Conservation (phyloP, 1,140 invertebrate species). For the Lucilia sericata region DNA sequence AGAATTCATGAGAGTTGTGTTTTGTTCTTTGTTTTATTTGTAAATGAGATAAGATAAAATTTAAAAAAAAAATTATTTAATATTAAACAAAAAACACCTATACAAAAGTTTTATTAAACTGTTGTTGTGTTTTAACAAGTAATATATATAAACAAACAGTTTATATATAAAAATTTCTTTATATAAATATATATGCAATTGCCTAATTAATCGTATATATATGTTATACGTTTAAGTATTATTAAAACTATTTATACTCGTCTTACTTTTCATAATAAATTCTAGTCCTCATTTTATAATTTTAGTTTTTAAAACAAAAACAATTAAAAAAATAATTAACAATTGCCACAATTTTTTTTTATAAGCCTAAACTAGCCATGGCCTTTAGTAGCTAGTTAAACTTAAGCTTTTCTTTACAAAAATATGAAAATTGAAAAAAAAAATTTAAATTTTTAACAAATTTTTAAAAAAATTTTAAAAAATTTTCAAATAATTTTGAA, state of each 20-base stretch:
- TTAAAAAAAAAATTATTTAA: not conserved
- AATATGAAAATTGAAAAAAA: too few relatives aligned
- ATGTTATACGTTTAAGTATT: not conserved
- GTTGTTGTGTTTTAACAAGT: not conserved
- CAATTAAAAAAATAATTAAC: too few relatives aligned
- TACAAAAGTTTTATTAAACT: conserved; percentile 21
- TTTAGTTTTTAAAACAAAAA: too few relatives aligned
- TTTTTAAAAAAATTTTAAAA: too few relatives aligned
- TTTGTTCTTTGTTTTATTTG: not conserved
- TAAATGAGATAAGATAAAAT: conserved; percentile 34
- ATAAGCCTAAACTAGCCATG: conserved; percentile 9
- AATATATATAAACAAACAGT: conserved; percentile 10
- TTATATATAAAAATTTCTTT: too few relatives aligned
- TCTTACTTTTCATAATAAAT: not conserved
- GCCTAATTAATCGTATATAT: too few relatives aligned
- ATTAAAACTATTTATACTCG: not conserved
- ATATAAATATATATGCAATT: too few relatives aligned
- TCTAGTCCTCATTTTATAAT: conserved; percentile 23
- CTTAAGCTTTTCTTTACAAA: not conserved
- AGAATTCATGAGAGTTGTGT: not conserved
- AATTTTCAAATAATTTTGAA: too few relatives aligned
- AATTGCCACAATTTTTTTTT: not conserved
- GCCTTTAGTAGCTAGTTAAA: not conserved
- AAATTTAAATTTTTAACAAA: too few relatives aligned
- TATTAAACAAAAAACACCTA: not conserved